Base-by-base conservation (phyloP, 2,888 invertebrate genomes). In the Falcaria lacertinaria region DNA sequence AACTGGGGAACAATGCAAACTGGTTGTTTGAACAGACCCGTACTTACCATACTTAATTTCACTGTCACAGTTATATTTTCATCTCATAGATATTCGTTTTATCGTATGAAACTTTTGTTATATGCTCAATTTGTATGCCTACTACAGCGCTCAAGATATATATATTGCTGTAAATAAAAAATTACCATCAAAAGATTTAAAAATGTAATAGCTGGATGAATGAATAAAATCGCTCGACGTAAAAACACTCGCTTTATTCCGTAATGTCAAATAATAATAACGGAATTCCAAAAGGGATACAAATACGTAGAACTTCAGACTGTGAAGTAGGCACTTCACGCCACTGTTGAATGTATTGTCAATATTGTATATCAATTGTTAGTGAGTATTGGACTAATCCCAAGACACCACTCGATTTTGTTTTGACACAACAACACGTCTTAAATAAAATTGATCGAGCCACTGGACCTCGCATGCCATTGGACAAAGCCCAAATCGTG, bases 391-490 rank as follows among this genome's bases (percentile, higher is more conserved):
- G 52, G 47, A 53, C 54, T 60, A 70, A 66, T 86, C 88, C 87
- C 89, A 65, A 74, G 89, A 63, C 71, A 68, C 83, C 74, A 85
- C 80, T 89, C 89, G 80, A 89, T 89, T 85, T 80, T 86, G 83
- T 87, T 88, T 75, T 86, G 87, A 88, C 88, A 85, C 69, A 28
- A 73, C 74, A 77, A 71, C 70, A 75, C 74, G 76, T 74, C 79
- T 74, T 60, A 59, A 64, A n/a, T n/a, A n/a, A n/a, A n/a, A 62
- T 55, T 54, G 52, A 63, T 64, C 60, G 53, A 57, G 68, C 70
- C 67, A 71, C 73, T 74, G 67, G 55, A 69, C 58, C 57, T 61
- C 53, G 57, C 50, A 48, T 52, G 48, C 22, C 44, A 48, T 11
- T 28, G 11, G 11, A 73, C 67, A 70, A 70, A 69, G 66, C 62